Conservation (phyloP, 2,113 vertebrate species). For the Myrmecophaga tridactyla region DNA sequence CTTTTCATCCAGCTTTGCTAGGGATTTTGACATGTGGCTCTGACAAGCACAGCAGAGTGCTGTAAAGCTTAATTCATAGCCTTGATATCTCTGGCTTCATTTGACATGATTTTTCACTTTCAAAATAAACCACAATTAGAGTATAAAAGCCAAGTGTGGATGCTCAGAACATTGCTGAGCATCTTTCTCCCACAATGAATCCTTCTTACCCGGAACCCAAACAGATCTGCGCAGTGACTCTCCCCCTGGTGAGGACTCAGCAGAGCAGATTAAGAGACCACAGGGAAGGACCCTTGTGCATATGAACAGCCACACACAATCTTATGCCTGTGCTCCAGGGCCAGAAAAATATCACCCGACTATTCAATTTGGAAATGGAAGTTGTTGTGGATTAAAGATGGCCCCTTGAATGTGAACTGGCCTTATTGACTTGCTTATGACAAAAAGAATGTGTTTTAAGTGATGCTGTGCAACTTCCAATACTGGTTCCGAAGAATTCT, state of each 20-base stretch:
- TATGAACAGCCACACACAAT: neutral
- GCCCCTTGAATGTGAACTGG: neutral
- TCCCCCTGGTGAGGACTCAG: neutral
- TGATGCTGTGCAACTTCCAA: neutral
- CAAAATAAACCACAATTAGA: neutral
- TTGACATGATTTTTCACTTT: conserved; percentile 55
- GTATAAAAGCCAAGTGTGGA: neutral
- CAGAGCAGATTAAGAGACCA: neutral
- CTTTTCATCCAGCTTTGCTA: conserved; percentile 2
- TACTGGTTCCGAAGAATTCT: neutral
- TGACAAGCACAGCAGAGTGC: conserved; percentile 52
- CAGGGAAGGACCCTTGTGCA: neutral
- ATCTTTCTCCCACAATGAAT: neutral
- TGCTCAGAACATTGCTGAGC: conserved; percentile 11
- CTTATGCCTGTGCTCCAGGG: neutral
- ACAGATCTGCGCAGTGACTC: neutral
- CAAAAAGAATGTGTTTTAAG: neutral
- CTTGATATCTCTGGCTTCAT: conserved; percentile 48
- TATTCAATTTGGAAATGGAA: neutral
- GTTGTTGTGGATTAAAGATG: neutral
- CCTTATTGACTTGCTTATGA: neutral
- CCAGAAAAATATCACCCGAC: neutral
- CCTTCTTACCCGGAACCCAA: neutral
- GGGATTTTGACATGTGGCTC: conserved; percentile 24
- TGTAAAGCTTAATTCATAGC: conserved; percentile 26